Evolutionary conservation across 2,888 invertebrate species (phyloP).

Genomic region (Bombyx huttoni): DNA sequence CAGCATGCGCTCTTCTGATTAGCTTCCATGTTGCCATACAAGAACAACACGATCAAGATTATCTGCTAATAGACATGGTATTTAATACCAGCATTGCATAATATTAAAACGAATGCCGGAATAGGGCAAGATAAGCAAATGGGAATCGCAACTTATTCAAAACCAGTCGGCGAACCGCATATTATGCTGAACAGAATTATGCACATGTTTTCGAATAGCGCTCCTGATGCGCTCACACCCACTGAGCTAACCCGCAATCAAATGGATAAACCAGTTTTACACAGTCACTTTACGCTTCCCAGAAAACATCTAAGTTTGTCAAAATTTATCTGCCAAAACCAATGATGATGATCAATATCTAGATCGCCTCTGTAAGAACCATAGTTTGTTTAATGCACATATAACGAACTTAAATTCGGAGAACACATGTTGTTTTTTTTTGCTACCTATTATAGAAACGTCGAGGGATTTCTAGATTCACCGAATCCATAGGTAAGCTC

Average conservation of each 20-base stretch:
- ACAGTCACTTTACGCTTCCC: not conserved
- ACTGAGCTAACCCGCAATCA: slow-evolving; percentile 14
- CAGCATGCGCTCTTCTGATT: not conserved
- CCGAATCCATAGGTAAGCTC: too few species aligned
- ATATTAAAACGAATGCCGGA: slow-evolving; percentile 1
- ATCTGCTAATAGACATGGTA: not conserved
- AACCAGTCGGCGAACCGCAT: slow-evolving; percentile 1
- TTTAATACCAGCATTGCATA: not conserved
- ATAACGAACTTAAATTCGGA: too few species aligned
- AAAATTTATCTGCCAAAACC: not conserved
- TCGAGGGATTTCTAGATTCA: too few species aligned
- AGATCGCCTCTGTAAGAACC: too few species aligned
- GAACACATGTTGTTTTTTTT: too few species aligned
- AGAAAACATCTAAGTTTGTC: not conserved
- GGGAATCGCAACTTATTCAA: not conserved
- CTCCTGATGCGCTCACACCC: slow-evolving; percentile 15
- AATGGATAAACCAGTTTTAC: slow-evolving; percentile 13
- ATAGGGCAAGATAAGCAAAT: not conserved
- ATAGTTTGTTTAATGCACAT: too few species aligned
- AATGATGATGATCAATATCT: too few species aligned
- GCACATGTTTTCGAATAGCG: slow-evolving; percentile 4
- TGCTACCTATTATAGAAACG: too few species aligned
- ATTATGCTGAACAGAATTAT: not conserved
- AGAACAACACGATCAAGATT: not conserved
- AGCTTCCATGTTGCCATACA: not conserved